phyloP scores from a whole-genome alignment of 1,140 invertebrate genomes.

The Drosophila obscura region DNA sequence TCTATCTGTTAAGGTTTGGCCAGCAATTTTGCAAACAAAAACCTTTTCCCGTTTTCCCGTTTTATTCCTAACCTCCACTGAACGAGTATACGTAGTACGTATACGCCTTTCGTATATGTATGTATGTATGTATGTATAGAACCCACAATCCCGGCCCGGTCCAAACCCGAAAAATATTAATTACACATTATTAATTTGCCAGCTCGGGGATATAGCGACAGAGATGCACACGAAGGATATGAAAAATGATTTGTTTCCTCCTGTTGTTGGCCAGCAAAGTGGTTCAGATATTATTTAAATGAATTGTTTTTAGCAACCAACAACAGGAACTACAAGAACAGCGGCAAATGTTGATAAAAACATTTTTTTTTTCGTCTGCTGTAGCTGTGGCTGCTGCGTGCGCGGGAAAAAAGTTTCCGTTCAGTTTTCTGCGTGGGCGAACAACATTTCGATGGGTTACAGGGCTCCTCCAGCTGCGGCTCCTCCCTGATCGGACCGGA shows the following conservation, averaged over 20 bases:
- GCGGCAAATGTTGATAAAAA: slow-evolving; percentile 47
- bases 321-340: slow-evolving; percentile 14
- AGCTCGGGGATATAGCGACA: slow-evolving; percentile 35
- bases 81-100: too few species aligned
- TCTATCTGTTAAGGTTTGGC: too few species aligned
- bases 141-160: neutral
- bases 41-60: too few species aligned
- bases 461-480: slow-evolving; percentile 1
- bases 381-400: neutral
- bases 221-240: slow-evolving; percentile 59
- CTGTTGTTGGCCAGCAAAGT: slow-evolving; percentile 51
- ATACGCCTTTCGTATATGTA: too few species aligned
- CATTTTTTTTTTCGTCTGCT: slow-evolving; percentile 13
- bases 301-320: slow-evolving; percentile 69
- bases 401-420: slow-evolving; percentile 27
- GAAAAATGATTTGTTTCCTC: slow-evolving; percentile 79
- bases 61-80: too few species aligned
- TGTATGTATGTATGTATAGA: too few species aligned
- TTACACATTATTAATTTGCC: slow-evolving; percentile 79
- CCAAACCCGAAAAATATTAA: slow-evolving; percentile 66
- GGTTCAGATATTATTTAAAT: slow-evolving; percentile 77
- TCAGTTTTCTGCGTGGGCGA: slow-evolving; percentile 65
- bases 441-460: slow-evolving; percentile 42
- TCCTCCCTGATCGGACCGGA: slow-evolving; percentile 39
- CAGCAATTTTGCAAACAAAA: too few species aligned